Evolutionary conservation across 2,888 invertebrate genomes (phyloP), one percentile per base, ranked within the genome.

Genomic region (Ptychoptera contaminata): DNA sequence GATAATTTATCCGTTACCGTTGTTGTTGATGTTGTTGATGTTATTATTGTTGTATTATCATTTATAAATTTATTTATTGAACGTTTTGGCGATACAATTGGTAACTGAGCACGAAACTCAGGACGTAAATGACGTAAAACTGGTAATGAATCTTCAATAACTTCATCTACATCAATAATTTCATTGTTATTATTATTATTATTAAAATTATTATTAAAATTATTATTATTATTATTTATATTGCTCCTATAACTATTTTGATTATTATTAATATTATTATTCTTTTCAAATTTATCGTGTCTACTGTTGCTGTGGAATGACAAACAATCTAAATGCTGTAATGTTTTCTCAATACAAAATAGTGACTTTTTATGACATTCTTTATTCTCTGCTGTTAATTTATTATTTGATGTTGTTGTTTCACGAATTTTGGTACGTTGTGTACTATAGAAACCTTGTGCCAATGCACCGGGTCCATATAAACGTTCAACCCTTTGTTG

Each of bases 401-500:
- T 34, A 12, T 16, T 16, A 36, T 10, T 41, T n/a, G n/a, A n/a
- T n/a, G n/a, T 16, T 8, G 14, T 15, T 11, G 36, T 38, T 30
- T 35, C 16, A 11, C 74, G 62, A 55, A 74, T 74, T 34, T 42
- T 34, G 11, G 42, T 42, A 23, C 23, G 23, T 23, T 23, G 23
- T 52, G 76, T 75, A 51, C 79, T 77, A 60, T 86, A 82, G 60
- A 87, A 87, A 1, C 84, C 85, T 60, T 86, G 86, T 2, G 86
- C 87, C 31, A 88, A 61, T 2, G 88, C 87, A 5, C 86, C 85
- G 0, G 87, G 86, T 0, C 91, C 91, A 58, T 90, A 91, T 2
- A 91, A 67, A 43, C 90, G 71, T 56, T 91, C 91, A 1, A 91
- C 88, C 38, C 88, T 74, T 57, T 90, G 88, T 58, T 90, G 84